Base-by-base conservation (phyloP, 1,140 invertebrate genomes). In the Tetraneura akinire region DNA sequence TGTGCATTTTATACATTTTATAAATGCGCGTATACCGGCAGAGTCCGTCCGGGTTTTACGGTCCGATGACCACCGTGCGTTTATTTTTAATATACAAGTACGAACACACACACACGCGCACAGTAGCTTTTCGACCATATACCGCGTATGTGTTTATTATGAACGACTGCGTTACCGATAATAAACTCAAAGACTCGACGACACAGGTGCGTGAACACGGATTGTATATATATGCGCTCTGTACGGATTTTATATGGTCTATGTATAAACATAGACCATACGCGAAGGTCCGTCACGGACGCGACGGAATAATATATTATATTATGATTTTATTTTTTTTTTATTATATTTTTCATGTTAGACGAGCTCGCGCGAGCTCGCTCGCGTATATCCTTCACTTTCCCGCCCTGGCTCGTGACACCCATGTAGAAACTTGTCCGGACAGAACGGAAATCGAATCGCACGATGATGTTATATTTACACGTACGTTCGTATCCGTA, bases 1-100 rank as follows among this genome's bases (percentile, higher is more conserved):
- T n/a, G 26, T 23, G 11, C 11, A 26, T 57, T 23, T 6, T n/a
- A 51, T 51, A 51, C 16, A 51, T 5, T 51, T 10, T n/a, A 13
- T 51, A 51, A 6, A 53, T 23, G 2, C 18, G 10, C 62, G n/a
- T 37, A 8, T 21, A 66, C 62, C 62, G 62, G 23, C 45, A 49
- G 1, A 26, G 70, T 57, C 71, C 51, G 49, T 74, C 71, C 71
- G 71, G 71, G 49, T 74, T 68, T 74, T 57, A 74, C 71, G 71
- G 71, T 74, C 51, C 53, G 71, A 13, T 57, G 29, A 29, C n/a
- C 5, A 3, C 29, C n/a, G 47, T 26, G 64, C 26, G 70, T 14
- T 60, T 14, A 21, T 0, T 4, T 37, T 4, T 37, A 37, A 55
- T 18, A 23, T 18, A 10, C 18, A 32, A 9, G 14, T 26, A 62